These are phyloP conservation scores for Drosophila falleni DNA, from an alignment of 2,888 invertebrate genomes.

Conservation along the genomic window DNA sequence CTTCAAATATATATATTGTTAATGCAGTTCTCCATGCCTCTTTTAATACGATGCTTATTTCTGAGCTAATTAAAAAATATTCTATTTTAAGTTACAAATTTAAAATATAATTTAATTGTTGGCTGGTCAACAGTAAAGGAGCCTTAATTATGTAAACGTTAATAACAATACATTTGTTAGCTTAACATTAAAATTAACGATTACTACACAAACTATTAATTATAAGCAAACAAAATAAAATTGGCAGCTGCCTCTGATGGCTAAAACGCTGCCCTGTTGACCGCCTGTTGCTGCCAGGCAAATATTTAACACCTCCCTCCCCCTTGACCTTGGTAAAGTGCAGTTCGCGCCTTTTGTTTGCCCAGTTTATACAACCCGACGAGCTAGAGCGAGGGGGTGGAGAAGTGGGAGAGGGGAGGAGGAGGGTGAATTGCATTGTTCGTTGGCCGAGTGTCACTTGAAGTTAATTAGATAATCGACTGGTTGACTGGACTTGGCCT, in stretches of 20 bases:
- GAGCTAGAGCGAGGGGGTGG: neutral
- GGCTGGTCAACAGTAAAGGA: constrained; percentile 44
- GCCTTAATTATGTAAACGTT: constrained; percentile 50
- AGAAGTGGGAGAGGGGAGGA: neutral
- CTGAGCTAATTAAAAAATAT: too few relatives aligned
- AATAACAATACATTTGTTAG: constrained; percentile 61
- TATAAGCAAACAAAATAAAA: constrained; percentile 66
- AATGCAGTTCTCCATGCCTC: too few relatives aligned
- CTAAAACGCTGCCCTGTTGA: constrained; percentile 27
- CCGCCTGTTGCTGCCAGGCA: constrained; percentile 24
- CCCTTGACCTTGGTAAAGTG: constrained; percentile 70
- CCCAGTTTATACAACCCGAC: constrained; percentile 47
- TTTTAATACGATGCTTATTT: too few relatives aligned
- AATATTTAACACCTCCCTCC: constrained; percentile 61
- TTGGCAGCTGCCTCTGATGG: constrained; percentile 33
- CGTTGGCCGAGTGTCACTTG: constrained; percentile 40
- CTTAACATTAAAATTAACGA: constrained; percentile 64
- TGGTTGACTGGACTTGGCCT: constrained; percentile 10
- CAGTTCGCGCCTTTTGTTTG: constrained; percentile 44
- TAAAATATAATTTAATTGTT: neutral
- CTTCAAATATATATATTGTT: too few relatives aligned
- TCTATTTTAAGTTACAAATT: too few relatives aligned
- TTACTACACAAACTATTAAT: constrained; percentile 71
- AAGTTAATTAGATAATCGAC: constrained; percentile 55
- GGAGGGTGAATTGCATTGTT: constrained; percentile 19